A percentile compares a stretch with the other conserved stretches of the same genome.
These are phyloP conservation scores for Orthosia gothica DNA, from an alignment of 2,888 invertebrate species.

Conservation along the genomic window DNA sequence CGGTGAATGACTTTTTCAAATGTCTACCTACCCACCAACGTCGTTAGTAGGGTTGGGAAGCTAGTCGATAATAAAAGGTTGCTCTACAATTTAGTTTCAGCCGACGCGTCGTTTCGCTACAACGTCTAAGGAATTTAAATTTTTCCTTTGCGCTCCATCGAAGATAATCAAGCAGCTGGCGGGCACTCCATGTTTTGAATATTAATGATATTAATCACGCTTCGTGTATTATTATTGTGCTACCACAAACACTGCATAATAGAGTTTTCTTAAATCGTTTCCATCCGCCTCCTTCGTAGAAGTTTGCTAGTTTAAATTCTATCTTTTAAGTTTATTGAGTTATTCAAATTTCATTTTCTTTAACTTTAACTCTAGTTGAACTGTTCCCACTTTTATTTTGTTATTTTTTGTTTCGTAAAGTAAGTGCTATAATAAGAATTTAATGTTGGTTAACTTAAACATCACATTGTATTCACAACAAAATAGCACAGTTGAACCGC, in stretches of 20 bases:
- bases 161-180: conserved; percentile 85
- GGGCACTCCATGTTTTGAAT: conserved; percentile 81
- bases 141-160: conserved; percentile 77
- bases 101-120: conserved; percentile 67
- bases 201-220: conserved; percentile 80
- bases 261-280: conserved; percentile 39
- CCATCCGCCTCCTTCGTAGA: conserved; percentile 27
- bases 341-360: conserved; percentile 45
- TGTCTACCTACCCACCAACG: conserved; percentile 26
- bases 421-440: conserved; percentile 31
- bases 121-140: conserved; percentile 82
- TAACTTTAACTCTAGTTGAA: conserved; percentile 29
- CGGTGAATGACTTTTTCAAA: conserved; percentile 33
- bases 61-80: conserved; percentile 74
- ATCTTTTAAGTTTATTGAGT: conserved; percentile 42
- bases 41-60: conserved; percentile 50
- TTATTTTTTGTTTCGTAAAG: conserved; percentile 24
- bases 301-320: conserved; percentile 52
- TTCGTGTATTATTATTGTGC: conserved; percentile 69
- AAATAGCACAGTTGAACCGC: conserved; percentile 72
- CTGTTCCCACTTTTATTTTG: conserved; percentile 22
- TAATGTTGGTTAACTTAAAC: conserved; percentile 58
- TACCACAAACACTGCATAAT: conserved; percentile 47
- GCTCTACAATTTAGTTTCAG: conserved; percentile 75
- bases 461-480: conserved; percentile 68